Evolutionary conservation across 2,888 invertebrate species (phyloP), one percentile per base, ranked within the genome.

Genomic region (Dichetophora obliterata): DNA sequence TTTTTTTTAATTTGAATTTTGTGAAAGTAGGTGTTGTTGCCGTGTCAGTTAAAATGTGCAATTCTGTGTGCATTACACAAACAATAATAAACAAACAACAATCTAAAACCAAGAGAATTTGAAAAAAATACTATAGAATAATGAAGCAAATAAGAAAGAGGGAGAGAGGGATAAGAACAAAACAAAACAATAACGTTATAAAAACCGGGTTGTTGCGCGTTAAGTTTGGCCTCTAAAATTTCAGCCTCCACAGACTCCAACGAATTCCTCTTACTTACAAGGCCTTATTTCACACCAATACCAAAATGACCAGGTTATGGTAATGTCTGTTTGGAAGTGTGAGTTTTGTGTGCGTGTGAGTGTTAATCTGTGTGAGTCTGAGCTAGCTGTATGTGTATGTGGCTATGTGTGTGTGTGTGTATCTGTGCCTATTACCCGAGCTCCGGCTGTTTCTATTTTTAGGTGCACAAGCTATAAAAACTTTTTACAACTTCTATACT

Each of bases 371-470:
- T 52, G 69, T 52, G 14, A 16, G 27, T 52, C 16, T 70, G 11
- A n/a, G n/a, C n/a, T n/a, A n/a, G 24, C 52, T 16, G 22, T 52
- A 14, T 31, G n/a, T 19, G 9, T 24, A 24, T 31, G 27, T 52
- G n/a, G n/a, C n/a, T n/a, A 48, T 31, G 6, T 52, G 69, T 52
- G 14, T 27, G 27, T 52, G 27, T 70, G 11, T 72, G 16, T 24
- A 16, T 24, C 9, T 22, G 1, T 27, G 61, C 0, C 22, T 22
- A 16, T 22, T 22, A 27, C 59, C 48, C 57, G 59, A 75, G 75
- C 77, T 66, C 68, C 57, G 77, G 71, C 43, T 61, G 59, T 24
- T 66, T 70, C 77, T 77, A 77, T 75, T 77, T 77, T 75, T 77
- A 77, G 66, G 50, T 50, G 37, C 71, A 69, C 27, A 22, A n/a